Percentiles rank a stretch among this genome's conserved stretches.
These are phyloP conservation scores for Planiliza haematocheilus DNA, from an alignment of 2,113 vertebrate genomes.

Conservation along the genomic window DNA sequence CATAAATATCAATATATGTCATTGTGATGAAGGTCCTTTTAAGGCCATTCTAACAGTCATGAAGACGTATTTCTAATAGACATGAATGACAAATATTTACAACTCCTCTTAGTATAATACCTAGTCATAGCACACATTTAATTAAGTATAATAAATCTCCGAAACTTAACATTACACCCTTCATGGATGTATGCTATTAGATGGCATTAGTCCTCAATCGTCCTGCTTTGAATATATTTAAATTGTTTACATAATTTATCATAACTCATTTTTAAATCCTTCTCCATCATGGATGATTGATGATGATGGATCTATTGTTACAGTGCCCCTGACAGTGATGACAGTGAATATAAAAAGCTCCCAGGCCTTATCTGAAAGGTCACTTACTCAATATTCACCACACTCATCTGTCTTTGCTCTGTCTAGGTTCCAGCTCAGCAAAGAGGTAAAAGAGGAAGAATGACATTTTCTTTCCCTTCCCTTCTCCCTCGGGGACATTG, in stretches of 20 bases:
- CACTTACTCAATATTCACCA: constrained; percentile 67
- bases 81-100: too few species aligned
- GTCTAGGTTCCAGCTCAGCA: constrained; percentile 26
- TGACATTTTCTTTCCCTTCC: constrained; percentile 64
- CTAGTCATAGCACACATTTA: too few species aligned
- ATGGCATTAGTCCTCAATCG: background rate
- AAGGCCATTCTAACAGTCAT: too few species aligned
- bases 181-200: background rate
- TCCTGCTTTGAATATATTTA: background rate
- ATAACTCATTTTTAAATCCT: constrained; percentile 11
- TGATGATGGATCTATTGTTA: constrained; percentile 72
- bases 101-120: too few species aligned
- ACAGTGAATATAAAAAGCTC: constrained; percentile 61
- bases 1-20: too few species aligned
- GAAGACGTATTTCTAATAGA: too few species aligned
- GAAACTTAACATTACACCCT: too few species aligned
- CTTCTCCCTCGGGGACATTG: constrained; percentile 31
- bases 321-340: constrained; percentile 49
- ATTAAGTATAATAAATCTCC: too few species aligned
- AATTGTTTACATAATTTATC: constrained; percentile 43
- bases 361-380: constrained; percentile 71
- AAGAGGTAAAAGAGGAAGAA: constrained; percentile 38
- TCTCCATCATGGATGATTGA: constrained; percentile 60
- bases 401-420: constrained; percentile 42
- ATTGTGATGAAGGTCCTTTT: too few species aligned